Evolutionary conservation across 2,888 invertebrate genomes (phyloP).

Genomic region (Eulithis prunata): DNA sequence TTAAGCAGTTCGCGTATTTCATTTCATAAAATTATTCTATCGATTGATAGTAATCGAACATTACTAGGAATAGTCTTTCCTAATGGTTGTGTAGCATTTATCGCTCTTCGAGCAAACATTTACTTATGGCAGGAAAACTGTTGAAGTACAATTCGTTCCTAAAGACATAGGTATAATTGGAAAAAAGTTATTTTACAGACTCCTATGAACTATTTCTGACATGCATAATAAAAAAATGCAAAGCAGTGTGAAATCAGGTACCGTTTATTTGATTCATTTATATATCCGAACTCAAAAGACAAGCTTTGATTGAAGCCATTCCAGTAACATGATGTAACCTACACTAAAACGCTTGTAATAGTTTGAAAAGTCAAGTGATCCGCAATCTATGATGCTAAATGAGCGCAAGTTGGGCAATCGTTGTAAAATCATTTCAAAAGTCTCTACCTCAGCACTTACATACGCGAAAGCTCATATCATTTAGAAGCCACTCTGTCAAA

Average conservation of each 20-base stretch:
- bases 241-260: slow-evolving; percentile 74
- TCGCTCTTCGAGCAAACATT: slow-evolving; percentile 11
- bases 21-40: background rate
- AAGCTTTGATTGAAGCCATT: slow-evolving; percentile 82
- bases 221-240: slow-evolving; percentile 82
- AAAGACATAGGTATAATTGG: slow-evolving; percentile 36
- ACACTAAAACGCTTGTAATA: slow-evolving; percentile 60
- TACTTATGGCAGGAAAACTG: slow-evolving; percentile 7
- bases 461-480: slow-evolving; percentile 75
- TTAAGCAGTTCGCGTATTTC: background rate
- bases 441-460: slow-evolving; percentile 74
- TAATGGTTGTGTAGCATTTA: slow-evolving; percentile 6
- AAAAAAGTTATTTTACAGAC: slow-evolving; percentile 63
- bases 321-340: slow-evolving; percentile 70
- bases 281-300: slow-evolving; percentile 71
- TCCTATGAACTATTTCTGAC: slow-evolving; percentile 79
- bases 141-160: slow-evolving; percentile 17
- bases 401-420: slow-evolving; percentile 68
- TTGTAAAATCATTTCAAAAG: slow-evolving; percentile 54
- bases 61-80: background rate
- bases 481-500: slow-evolving; percentile 75
- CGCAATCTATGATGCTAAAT: slow-evolving; percentile 74
- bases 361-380: slow-evolving; percentile 70
- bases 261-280: slow-evolving; percentile 55
- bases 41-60: slow-evolving; percentile 6